These are phyloP conservation scores for Apus apus DNA, from an alignment of 2,113 vertebrate species.

Conservation along the genomic window DNA sequence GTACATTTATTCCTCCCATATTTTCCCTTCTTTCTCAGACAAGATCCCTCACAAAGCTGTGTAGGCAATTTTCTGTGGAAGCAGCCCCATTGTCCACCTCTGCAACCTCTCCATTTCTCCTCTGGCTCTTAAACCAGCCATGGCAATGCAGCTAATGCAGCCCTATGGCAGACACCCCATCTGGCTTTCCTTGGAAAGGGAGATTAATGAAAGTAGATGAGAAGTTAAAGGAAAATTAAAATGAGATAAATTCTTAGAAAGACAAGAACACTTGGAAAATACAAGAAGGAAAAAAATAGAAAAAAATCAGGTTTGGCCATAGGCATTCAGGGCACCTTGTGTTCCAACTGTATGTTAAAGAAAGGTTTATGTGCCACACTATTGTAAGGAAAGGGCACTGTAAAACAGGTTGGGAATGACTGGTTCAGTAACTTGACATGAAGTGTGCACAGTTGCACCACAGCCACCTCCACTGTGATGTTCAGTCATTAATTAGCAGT, in stretches of 20 bases:
- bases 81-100: background rate
- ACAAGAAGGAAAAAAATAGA: background rate
- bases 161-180: background rate
- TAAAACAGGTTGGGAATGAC: background rate
- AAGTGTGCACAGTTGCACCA: background rate
- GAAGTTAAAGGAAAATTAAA: background rate
- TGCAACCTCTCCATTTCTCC: background rate
- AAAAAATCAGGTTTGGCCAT: background rate
- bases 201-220: background rate
- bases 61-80: background rate
- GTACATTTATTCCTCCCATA: background rate
- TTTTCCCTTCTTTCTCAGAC: background rate
- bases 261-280: background rate
- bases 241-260: background rate
- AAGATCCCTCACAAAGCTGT: background rate
- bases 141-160: background rate
- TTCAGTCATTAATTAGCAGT: slow-evolving; percentile 40
- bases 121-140: background rate
- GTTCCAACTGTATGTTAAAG: background rate
- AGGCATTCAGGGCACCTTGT: background rate
- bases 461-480: background rate
- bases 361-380: background rate
- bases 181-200: background rate
- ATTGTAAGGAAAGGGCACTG: background rate
- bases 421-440: slow-evolving; percentile 10